These are phyloP conservation scores for Ceraclea dissimilis DNA, from an alignment of 2,888 invertebrate species.

Conservation along the genomic window DNA sequence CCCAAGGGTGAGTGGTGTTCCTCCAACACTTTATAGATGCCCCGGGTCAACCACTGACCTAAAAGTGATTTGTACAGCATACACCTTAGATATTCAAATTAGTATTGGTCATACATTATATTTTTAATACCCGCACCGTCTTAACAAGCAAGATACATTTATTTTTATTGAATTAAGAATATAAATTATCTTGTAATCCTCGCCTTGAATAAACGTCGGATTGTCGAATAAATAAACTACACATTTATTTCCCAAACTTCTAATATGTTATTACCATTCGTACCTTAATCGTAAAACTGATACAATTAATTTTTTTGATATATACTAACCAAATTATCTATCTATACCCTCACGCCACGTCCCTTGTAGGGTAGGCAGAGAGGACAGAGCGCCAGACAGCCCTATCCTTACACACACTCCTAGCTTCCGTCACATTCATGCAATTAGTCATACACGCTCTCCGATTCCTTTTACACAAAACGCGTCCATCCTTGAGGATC, in stretches of 20 bases:
- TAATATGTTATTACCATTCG: no score
- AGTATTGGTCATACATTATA: conserved; percentile 16
- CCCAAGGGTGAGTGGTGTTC: conserved; percentile 1
- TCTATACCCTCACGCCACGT: no score
- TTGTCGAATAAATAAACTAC: conserved; percentile 18
- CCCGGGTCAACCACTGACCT: conserved; percentile 5
- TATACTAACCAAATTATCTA: no score
- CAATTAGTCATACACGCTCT: no score
- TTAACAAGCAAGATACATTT: conserved; percentile 22
- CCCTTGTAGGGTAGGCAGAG: no score
- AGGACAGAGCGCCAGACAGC: no score
- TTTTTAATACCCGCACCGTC: conserved; percentile 17
- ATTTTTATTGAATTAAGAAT: conserved; percentile 26
- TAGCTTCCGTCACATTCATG: no score
- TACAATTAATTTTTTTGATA: background rate
- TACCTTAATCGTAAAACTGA: background rate
- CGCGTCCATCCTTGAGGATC: no score
- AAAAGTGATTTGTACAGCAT: conserved; percentile 19
- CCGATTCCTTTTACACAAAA: no score
- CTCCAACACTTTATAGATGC: conserved; percentile 7
- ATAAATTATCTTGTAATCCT: conserved; percentile 26
- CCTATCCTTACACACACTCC: no score
- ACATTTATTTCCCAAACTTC: conserved; percentile 1
- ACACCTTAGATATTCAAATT: conserved; percentile 19
- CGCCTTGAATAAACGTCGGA: conserved; percentile 21